Conservation (phyloP, 2,797 vertebrate species). For the Coilia nasus region DNA sequence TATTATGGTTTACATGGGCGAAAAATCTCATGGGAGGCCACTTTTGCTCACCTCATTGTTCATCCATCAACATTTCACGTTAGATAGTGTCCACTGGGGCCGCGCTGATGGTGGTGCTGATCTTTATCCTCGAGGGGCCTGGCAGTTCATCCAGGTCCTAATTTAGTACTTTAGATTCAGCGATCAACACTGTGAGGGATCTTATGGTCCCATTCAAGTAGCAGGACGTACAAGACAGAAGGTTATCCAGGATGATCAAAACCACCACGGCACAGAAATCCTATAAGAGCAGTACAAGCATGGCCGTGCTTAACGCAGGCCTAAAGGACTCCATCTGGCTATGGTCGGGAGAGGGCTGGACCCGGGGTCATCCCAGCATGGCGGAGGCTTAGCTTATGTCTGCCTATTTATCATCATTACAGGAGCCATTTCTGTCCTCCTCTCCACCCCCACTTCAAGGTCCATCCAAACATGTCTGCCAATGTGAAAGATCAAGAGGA, state of each 20-base stretch:
- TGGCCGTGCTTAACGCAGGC: neutral
- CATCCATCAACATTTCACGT: neutral
- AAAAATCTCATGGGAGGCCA: neutral
- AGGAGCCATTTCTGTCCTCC: slow-evolving; percentile 28
- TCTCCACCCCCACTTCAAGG: slow-evolving; percentile 11
- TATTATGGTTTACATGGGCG: neutral
- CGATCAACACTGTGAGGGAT: neutral
- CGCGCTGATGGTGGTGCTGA: neutral
- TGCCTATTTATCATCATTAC: slow-evolving; percentile 39
- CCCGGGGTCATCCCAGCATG: slow-evolving; percentile 10
- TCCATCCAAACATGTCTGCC: slow-evolving; percentile 2
- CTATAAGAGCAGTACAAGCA: neutral
- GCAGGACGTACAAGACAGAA: neutral
- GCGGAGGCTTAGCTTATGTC: slow-evolving; percentile 21
- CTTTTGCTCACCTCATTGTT: neutral
- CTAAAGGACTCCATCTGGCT: slow-evolving; percentile 17
- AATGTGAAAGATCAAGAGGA: neutral
- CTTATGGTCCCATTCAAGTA: neutral
- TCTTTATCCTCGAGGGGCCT: neutral
- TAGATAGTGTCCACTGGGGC: neutral
- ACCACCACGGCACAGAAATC: neutral
- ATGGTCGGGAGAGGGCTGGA: slow-evolving; percentile 13
- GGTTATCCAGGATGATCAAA: neutral
- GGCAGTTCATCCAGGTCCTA: neutral
- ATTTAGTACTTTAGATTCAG: neutral